Base-by-base conservation (phyloP, 2,113 vertebrate genomes). In the Parotia lawesii region DNA sequence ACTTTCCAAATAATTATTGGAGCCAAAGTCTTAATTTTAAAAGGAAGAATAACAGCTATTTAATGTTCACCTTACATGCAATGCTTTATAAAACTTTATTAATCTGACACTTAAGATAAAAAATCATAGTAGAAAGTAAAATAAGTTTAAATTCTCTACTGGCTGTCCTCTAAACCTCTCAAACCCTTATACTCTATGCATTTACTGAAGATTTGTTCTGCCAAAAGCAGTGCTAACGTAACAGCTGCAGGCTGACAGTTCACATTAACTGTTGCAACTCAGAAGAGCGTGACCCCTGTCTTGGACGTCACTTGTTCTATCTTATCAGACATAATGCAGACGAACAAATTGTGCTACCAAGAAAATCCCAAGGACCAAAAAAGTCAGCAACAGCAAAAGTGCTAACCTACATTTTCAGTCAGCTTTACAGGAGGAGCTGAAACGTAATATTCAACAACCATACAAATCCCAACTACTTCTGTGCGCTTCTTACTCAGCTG, bases 181-280 rank as follows among this genome's bases (percentile, higher is more conserved):
- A 95, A 84, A 60, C 45, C 29, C 73, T 69, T 67, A 73, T 88
- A 89, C 7, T 80, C 33, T 54, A 3, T 81, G 84, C 58, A 86
- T 89, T 91, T 93, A 74, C 19, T 94, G 67, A 75, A 95, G 93
- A 96, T 95, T 90, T 89, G 90, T 94, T 96, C 93, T 94, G 76
- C 89, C 89, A 76, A 90, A 93, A 87, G 74, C 77, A 87, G 67
- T 35, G 47, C 25, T 91, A 93, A 94, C 37, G 12, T 74, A 97
- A 94, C 95, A 96, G 95, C 95, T 97, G 95, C 87, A 87, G 73
- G 84, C 94, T 97, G 95, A 97, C 95, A 92, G 88, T 95, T 96
- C 86, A 42, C 73, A 96, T 97, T 97, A 97, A 96, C 94, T 89
- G 57, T 87, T 95, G 92, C 66, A 73, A 22, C 76, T 72, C 0